Conservation (phyloP, 2,113 vertebrate genomes). For the Cariama cristata region DNA sequence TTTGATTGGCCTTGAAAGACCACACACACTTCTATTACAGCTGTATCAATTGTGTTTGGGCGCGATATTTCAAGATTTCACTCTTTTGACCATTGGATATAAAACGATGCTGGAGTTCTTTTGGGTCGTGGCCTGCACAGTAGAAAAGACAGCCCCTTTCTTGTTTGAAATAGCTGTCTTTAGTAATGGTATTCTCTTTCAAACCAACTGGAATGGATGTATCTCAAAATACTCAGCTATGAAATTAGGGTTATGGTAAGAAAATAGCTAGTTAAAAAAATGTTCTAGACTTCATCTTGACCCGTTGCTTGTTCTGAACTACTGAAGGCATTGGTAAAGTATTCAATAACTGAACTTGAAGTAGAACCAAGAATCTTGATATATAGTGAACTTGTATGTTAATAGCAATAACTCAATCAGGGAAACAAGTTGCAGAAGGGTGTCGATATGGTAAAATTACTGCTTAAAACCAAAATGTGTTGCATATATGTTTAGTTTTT, state of each 20-base stretch:
- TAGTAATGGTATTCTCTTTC: not conserved
- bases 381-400: not conserved
- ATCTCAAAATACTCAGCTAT: not conserved
- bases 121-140: not conserved
- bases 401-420: not conserved
- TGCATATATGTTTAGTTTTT: not conserved
- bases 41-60: not conserved
- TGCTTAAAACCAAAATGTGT: not conserved
- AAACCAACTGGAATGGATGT: not conserved
- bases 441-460: not conserved
- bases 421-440: not conserved
- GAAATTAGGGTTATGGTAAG: not conserved
- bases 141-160: not conserved
- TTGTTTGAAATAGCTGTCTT: not conserved
- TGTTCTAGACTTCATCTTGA: not conserved
- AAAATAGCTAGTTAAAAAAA: not conserved
- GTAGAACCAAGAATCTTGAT: not conserved
- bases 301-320: not conserved
- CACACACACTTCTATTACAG: not conserved
- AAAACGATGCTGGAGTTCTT: not conserved
- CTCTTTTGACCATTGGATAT: not conserved
- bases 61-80: not conserved
- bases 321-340: not conserved
- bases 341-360: not conserved
- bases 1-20: not conserved